phyloP scores from a whole-genome alignment of 2,797 vertebrate species.

The Salarias fasciatus region DNA sequence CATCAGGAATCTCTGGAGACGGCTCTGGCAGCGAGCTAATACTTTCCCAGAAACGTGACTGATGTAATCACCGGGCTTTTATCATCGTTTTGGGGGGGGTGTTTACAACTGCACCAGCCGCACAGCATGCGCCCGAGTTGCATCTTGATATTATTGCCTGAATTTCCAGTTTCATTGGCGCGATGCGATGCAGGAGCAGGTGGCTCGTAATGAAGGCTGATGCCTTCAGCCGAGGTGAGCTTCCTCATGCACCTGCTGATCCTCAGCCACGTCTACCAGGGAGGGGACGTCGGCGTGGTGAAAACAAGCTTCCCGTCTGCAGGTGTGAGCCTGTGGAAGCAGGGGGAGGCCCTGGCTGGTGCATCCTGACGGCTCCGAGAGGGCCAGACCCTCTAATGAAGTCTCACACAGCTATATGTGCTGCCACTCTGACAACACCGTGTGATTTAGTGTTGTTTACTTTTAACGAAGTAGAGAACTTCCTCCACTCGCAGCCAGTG shows the following conservation, averaged over 20 bases:
- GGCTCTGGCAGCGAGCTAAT: conserved; percentile 31
- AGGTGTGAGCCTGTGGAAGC: neutral
- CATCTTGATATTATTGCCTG: conserved; percentile 17
- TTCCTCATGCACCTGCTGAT: conserved; percentile 33
- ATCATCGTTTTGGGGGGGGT: conserved; percentile 26
- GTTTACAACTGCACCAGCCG: conserved; percentile 33
- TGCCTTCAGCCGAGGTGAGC: conserved; percentile 31
- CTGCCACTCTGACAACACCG: neutral
- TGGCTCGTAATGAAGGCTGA: conserved; percentile 52
- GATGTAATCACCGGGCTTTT: conserved; percentile 31
- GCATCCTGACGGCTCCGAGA: neutral
- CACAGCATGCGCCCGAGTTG: conserved; percentile 27
- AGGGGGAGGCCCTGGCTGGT: neutral
- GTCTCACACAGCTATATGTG: conserved; percentile 6
- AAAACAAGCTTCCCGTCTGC: no score
- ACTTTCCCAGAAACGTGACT: conserved; percentile 46
- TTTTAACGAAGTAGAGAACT: conserved; percentile 38
- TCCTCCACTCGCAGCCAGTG: conserved; percentile 25
- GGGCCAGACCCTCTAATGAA: conserved; percentile 1
- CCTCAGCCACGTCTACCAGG: neutral
- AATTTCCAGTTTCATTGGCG: conserved; percentile 27
- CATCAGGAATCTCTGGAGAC: conserved; percentile 28
- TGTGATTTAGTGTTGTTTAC: conserved; percentile 10
- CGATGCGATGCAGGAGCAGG: conserved; percentile 48
- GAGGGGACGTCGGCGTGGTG: no score